These are phyloP conservation scores for Tachypleus tridentatus DNA, from an alignment of 1,140 invertebrate genomes.

Conservation along the genomic window DNA sequence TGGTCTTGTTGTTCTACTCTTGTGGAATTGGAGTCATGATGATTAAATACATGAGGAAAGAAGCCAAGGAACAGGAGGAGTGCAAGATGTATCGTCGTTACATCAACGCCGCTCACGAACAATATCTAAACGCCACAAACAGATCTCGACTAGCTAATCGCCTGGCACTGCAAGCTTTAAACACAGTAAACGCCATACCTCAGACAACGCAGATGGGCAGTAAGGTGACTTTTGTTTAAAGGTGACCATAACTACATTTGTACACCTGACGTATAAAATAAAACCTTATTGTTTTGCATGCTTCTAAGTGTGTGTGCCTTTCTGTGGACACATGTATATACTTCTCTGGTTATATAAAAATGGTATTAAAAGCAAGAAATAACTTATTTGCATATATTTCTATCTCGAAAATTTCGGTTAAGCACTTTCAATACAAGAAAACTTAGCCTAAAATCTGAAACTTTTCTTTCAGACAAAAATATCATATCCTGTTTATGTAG, in stretches of 20 bases:
- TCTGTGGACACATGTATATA: no score
- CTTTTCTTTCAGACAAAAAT: no score
- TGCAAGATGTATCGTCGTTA: slow-evolving; percentile 26
- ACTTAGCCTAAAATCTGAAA: no score
- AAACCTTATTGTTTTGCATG: no score
- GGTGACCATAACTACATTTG: not conserved
- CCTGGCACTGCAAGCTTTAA: slow-evolving; percentile 28
- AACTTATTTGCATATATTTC: no score
- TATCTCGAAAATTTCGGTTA: no score
- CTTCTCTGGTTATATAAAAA: no score
- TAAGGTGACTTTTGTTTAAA: slow-evolving; percentile 29
- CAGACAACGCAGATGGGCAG: slow-evolving; percentile 24
- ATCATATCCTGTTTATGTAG: no score
- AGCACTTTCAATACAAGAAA: no score
- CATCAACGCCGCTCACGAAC: slow-evolving; percentile 23
- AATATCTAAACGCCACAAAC: slow-evolving; percentile 15
- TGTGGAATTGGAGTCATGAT: slow-evolving; percentile 29
- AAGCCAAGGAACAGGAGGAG: slow-evolving; percentile 26
- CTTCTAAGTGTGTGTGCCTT: no score
- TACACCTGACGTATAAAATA: no score
- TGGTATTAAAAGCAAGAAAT: no score
- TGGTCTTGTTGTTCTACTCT: slow-evolving; percentile 29
- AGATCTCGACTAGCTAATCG: slow-evolving; percentile 24
- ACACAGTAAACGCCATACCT: slow-evolving; percentile 27
- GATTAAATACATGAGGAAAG: slow-evolving; percentile 28